These are phyloP conservation scores for Drosophila athabasca DNA, from an alignment of 1,140 invertebrate species.

Conservation along the genomic window DNA sequence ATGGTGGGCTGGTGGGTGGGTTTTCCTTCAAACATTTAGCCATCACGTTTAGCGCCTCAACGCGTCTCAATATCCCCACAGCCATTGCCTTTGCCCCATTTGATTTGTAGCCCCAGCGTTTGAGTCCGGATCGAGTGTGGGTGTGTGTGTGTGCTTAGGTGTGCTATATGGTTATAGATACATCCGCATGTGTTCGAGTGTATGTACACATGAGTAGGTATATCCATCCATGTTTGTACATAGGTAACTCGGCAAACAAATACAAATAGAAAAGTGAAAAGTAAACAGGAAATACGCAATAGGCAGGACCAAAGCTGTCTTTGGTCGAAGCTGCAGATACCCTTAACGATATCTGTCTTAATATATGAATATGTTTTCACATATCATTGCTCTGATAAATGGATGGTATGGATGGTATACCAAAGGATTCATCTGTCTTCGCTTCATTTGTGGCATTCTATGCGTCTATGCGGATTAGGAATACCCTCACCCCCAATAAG, in stretches of 20 bases:
- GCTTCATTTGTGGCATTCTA: too few relatives aligned
- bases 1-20: neutral
- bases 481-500: too few relatives aligned
- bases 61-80: slow-evolving; percentile 24
- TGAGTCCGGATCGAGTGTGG: slow-evolving; percentile 8
- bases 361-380: too few relatives aligned
- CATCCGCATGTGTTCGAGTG: too few relatives aligned
- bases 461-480: too few relatives aligned
- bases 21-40: slow-evolving; percentile 51
- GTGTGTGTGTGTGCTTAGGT: slow-evolving; percentile 31
- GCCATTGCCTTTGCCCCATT: slow-evolving; percentile 41
- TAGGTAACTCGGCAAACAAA: slow-evolving; percentile 18
- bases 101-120: slow-evolving; percentile 53
- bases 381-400: too few relatives aligned
- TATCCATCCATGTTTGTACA: slow-evolving; percentile 4
- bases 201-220: slow-evolving; percentile 3
- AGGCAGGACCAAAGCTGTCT: too few relatives aligned
- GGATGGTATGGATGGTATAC: too few relatives aligned
- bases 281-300: too few relatives aligned
- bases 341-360: too few relatives aligned
- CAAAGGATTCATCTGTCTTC: too few relatives aligned
- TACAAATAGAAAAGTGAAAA: neutral
- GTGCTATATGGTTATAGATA: slow-evolving; percentile 8
- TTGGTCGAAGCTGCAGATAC: too few relatives aligned
- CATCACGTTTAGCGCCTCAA: slow-evolving; percentile 60